Evolutionary conservation across 2,797 vertebrate species (phyloP), one percentile per base, ranked within the genome.

Genomic region (Scolopax rusticola): DNA sequence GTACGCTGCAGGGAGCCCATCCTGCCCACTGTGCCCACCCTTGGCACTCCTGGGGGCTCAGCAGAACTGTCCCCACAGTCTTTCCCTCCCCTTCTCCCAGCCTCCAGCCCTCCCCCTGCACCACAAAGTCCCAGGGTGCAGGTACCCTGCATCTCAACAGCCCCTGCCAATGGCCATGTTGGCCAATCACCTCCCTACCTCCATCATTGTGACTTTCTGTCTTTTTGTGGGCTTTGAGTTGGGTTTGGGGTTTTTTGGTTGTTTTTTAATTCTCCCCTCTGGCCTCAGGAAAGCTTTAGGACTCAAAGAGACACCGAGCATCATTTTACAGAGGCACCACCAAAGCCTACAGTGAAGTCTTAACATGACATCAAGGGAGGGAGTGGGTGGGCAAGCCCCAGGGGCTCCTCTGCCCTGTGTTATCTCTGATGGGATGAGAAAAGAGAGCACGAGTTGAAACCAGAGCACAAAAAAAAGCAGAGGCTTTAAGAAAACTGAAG

Each of bases 111-210:
- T 48, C 36, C 51, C n/a, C n/a, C 38, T 38, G 54, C 28, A 1
- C 38, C 2, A 1, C 69, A 25, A 4, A 30, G 61, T 18, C 47
- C 16, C 27, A 27, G 54, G 19, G 16, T 40, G 19, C 1, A 0
- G 12, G 65, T 33, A 56, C 33, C 61, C 20, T 36, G n/a, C 54
- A 33, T 28, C 19, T 23, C 3, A 0, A 43, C 41, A 38, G 63
- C 12, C n/a, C 24, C 41, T 11, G 4, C n/a, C 23, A 6, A 15
- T 1, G 1, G 33, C 30, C 40, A 13, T 1, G 1, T 40, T 36
- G 36, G 36, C 36, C 36, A 36, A 12, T 45, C 18, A 60, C 61
- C 28, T 60, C n/a, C 65, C n/a, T 19, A 40, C 15, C 27, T 67
- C 38, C 38, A 40, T 67, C 53, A 30, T 5, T 45, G 53, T 24